Base-by-base conservation (phyloP, 2,797 vertebrate genomes). In the Podargus strigoides region DNA sequence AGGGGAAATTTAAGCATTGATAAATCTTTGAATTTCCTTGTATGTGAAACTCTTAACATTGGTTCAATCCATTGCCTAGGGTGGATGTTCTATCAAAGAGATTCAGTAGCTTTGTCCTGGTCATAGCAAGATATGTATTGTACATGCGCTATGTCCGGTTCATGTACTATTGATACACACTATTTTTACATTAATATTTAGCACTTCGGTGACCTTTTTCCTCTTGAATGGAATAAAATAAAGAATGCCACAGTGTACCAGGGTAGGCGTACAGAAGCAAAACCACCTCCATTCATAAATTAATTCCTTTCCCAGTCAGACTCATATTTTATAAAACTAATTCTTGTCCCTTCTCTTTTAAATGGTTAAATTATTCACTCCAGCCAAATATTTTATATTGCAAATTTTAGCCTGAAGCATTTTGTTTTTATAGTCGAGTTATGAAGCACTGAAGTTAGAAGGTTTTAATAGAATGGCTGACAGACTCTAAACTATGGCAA, bases 401-500 rank as follows among this genome's bases (percentile, higher is more conserved):
- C 60, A 93, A 59, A 91, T 81, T 95, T 77, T 85, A 94, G 68
- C 49, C 84, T 41, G 79, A 28, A 91, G 89, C 89, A 50, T 86
- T 96, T 93, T 93, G 87, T 14, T 79, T 56, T 79, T 84, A 85
- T 36, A 76, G 87, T 69, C 81, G 74, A 72, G 53, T 87, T 95
- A 94, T 76, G 74, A 91, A 95, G 91, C 85, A 75, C 67, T 83
- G 89, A 94, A 89, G 53, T 81, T 83, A 75, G 87, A 92, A 94
- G 93, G 89, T 44, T 89, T 94, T 91, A 95, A 97, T 46, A 62
- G 87, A 85, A 96, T 94, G 92, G 90, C 95, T 97, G 94, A 96
- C 94, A 97, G 95, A 92, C 85, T 62, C 80, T 92, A 73, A 80
- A 93, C 87, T 83, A 39, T 67, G 94, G 87, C 91, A 87, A 95